phyloP scores from a whole-genome alignment of 2,888 invertebrate species.

The Erebia aethiops region DNA sequence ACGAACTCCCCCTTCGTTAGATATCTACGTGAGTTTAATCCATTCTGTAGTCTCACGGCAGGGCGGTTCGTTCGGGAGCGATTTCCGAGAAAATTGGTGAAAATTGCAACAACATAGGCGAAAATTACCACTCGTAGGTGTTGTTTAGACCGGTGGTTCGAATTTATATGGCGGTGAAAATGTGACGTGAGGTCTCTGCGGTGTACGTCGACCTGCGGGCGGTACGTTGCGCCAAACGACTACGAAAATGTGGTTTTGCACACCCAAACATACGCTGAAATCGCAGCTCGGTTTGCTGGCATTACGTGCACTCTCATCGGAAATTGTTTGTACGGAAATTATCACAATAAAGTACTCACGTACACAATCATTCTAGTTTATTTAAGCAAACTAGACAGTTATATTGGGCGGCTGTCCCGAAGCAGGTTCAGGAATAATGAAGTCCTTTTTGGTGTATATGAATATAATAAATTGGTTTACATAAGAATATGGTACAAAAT shows the following conservation, averaged over 20 bases:
- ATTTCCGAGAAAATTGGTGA: slow-evolving; percentile 76
- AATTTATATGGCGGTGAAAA: slow-evolving; percentile 67
- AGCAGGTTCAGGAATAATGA: too few species aligned
- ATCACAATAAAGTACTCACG: neutral
- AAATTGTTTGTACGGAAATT: slow-evolving; percentile 15
- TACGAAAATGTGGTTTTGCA: slow-evolving; percentile 46
- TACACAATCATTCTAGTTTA: neutral
- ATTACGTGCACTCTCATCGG: slow-evolving; percentile 12
- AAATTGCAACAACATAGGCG: slow-evolving; percentile 79
- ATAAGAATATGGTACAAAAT: too few species aligned
- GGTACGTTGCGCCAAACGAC: slow-evolving; percentile 41
- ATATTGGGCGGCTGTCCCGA: too few species aligned
- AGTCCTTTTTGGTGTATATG: too few species aligned
- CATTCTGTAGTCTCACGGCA: slow-evolving; percentile 59
- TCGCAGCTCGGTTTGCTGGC: slow-evolving; percentile 20
- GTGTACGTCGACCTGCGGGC: slow-evolving; percentile 47
- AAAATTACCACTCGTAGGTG: slow-evolving; percentile 76
- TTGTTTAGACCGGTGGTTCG: slow-evolving; percentile 67
- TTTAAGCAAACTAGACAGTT: neutral
- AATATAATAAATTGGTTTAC: too few species aligned
- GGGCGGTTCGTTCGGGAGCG: slow-evolving; percentile 64
- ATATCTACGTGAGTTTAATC: slow-evolving; percentile 82
- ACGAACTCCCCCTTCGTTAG: slow-evolving; percentile 80
- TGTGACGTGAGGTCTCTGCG: slow-evolving; percentile 60
- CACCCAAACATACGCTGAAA: slow-evolving; percentile 37